Conservation (phyloP, 2,888 invertebrate genomes). For the Arctia plantaginis region DNA sequence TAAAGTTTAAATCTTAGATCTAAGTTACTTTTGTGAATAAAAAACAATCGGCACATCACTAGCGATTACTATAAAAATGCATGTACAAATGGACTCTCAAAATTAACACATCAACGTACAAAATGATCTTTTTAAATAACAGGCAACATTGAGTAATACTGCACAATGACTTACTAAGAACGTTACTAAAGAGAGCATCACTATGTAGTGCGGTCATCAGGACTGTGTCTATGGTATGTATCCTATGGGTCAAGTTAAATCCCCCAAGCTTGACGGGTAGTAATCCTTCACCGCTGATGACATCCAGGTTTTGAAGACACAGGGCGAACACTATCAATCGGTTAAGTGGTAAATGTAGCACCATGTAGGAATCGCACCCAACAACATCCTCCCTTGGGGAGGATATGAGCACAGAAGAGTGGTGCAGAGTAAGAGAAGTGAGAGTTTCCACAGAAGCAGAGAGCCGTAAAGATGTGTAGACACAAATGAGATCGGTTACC, state of each 20-base stretch:
- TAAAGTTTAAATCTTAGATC: too few species aligned
- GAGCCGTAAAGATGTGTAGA: neutral
- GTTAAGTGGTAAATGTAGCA: neutral
- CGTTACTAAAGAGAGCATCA: too few species aligned
- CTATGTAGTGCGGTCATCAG: too few species aligned
- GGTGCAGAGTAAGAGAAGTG: neutral
- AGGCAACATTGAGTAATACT: neutral
- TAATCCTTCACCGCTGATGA: too few species aligned
- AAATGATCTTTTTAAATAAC: neutral
- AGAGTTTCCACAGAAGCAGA: neutral
- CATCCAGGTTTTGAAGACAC: neutral
- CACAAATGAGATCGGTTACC: too few species aligned
- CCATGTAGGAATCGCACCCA: neutral
- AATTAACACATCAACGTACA: neutral
- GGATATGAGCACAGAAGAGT: neutral
- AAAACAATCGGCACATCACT: neutral
- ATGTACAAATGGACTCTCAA: neutral
- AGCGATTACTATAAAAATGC: neutral
- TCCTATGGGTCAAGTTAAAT: too few species aligned
- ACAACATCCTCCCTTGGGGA: neutral
- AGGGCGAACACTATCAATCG: neutral
- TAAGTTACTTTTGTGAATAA: too few species aligned
- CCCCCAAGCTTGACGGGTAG: too few species aligned
- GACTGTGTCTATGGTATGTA: too few species aligned
- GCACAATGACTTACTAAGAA: too few species aligned